Percentiles rank a stretch among this genome's conserved stretches.
phyloP scores from a whole-genome alignment of 2,888 invertebrate genomes.

The Poecilus cupreus region DNA sequence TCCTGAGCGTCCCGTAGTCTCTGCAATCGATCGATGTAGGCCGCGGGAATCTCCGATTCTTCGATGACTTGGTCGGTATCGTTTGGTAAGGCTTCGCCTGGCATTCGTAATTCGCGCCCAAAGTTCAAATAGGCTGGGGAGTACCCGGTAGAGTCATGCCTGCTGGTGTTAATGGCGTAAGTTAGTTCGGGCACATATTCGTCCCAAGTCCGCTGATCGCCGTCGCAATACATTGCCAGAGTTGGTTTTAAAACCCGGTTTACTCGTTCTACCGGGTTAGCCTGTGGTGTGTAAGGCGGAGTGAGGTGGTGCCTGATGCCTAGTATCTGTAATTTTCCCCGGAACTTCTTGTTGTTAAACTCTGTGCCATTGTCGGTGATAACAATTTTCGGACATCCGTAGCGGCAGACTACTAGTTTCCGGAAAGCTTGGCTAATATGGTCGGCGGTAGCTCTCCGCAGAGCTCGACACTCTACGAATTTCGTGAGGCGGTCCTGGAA shows the following conservation, averaged over 20 bases:
- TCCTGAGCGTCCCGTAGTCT: too few species aligned
- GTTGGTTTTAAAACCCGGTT: conserved; percentile 65
- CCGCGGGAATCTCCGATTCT: too few species aligned
- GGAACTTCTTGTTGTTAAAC: not conserved
- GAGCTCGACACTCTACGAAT: conserved; percentile 61
- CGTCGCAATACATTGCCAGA: conserved; percentile 58
- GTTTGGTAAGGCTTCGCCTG: too few species aligned
- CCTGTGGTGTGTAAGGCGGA: conserved; percentile 65
- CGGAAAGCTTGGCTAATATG: not conserved
- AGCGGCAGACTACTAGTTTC: conserved; percentile 1
- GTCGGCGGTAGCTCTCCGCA: conserved; percentile 61
- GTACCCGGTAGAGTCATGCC: too few species aligned
- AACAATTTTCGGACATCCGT: conserved; percentile 45
- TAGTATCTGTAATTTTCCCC: not conserved
- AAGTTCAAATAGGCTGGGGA: not conserved
- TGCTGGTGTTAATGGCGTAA: not conserved
- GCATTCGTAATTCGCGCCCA: not conserved
- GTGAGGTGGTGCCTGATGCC: conserved; percentile 58
- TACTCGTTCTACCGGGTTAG: conserved; percentile 65
- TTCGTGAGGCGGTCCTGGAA: conserved; percentile 64
- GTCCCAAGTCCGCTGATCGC: conserved; percentile 11
- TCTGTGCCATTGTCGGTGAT: conserved; percentile 42
- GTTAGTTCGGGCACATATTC: not conserved
- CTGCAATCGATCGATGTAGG: too few species aligned
- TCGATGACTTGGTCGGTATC: too few species aligned